A percentile compares a stretch with the other conserved stretches of the same genome.
These are phyloP conservation scores for Axea sp. DNA, from an alignment of 2,888 invertebrate species.

Conservation along the genomic window DNA sequence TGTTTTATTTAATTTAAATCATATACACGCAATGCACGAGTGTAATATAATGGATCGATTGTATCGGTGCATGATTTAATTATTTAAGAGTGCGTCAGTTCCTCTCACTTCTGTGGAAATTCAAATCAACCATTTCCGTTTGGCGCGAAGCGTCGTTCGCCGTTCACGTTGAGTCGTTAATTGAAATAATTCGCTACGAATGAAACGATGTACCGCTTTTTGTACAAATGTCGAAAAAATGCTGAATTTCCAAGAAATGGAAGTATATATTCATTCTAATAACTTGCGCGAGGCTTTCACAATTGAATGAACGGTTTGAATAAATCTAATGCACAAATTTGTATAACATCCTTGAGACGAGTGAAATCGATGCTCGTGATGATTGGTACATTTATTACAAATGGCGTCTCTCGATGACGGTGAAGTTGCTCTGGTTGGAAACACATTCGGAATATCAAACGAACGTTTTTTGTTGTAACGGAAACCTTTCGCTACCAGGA, in stretches of 20 bases:
- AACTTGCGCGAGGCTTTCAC: slow-evolving; percentile 75
- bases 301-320: slow-evolving; percentile 72
- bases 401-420: too few species aligned
- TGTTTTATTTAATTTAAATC: slow-evolving; percentile 71
- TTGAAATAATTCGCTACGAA: too few species aligned
- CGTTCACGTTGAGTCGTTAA: too few species aligned
- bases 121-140: too few species aligned
- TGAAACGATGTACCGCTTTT: too few species aligned
- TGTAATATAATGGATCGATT: slow-evolving; percentile 72
- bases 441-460: too few species aligned
- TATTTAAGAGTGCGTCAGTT: slow-evolving; percentile 76
- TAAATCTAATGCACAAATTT: slow-evolving; percentile 74
- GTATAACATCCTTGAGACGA: slow-evolving; percentile 66
- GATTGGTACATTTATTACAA: slow-evolving; percentile 28
- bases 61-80: slow-evolving; percentile 77
- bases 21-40: slow-evolving; percentile 69
- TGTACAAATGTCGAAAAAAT: too few species aligned
- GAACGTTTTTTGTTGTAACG: too few species aligned
- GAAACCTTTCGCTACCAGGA: too few species aligned
- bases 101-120: slow-evolving; percentile 64
- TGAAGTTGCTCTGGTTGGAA: too few species aligned
- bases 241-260: slow-evolving; percentile 38
- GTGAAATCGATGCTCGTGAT: slow-evolving; percentile 60
- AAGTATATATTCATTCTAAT: slow-evolving; percentile 67
- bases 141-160: background rate